phyloP scores from a whole-genome alignment of 2,797 vertebrate genomes.

The Enteromius trimaculatus region DNA sequence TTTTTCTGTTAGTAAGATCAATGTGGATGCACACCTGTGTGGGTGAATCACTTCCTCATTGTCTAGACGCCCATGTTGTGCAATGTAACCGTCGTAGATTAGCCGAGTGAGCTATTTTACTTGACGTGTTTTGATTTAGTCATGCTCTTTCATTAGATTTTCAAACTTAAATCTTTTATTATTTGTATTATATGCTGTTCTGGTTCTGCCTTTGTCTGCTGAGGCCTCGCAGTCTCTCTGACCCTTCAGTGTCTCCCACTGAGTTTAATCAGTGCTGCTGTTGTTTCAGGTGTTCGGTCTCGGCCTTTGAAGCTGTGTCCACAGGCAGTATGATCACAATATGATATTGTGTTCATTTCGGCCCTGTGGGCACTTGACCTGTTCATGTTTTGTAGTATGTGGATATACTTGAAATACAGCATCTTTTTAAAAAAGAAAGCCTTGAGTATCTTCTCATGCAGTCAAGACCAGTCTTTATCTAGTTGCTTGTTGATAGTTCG shows the following conservation, averaged over 20 bases:
- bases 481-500: neutral
- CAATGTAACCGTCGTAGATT: neutral
- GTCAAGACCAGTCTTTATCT: neutral
- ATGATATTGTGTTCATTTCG: conserved; percentile 10
- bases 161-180: neutral
- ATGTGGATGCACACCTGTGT: neutral
- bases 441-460: neutral
- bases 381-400: neutral
- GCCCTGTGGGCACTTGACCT: neutral
- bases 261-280: conserved; percentile 41
- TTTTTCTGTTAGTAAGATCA: neutral
- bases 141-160: neutral
- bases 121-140: neutral
- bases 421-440: neutral
- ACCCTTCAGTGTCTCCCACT: conserved; percentile 7
- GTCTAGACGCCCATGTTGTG: neutral
- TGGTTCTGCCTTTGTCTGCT: neutral
- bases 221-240: neutral
- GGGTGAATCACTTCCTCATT: neutral
- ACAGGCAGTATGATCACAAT: conserved; percentile 1
- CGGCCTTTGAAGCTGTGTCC: conserved; percentile 2
- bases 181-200: neutral
- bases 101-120: neutral
- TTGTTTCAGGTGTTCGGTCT: conserved; percentile 54
- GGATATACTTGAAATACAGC: neutral